Evolutionary conservation across 2,888 invertebrate species (phyloP).

Genomic region (Quadroppia sp.): DNA sequence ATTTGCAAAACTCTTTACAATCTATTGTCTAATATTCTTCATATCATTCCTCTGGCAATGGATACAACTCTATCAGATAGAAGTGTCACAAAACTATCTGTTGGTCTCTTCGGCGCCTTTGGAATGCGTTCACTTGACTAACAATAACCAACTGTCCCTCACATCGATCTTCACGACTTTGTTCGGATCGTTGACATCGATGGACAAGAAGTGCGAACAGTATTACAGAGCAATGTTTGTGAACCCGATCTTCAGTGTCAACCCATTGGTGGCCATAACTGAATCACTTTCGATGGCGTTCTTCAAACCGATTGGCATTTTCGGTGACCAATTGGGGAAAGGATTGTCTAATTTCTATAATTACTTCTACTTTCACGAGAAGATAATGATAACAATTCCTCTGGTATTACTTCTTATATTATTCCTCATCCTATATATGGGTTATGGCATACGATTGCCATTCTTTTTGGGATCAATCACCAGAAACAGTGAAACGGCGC

Average conservation of each 20-base stretch:
- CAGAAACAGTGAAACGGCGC: not conserved
- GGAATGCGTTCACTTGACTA: constrained; percentile 17
- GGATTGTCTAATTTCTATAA: constrained; percentile 22
- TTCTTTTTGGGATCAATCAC: constrained; percentile 13
- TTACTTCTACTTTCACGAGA: not conserved
- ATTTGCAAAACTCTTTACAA: not conserved
- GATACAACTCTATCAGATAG: constrained; percentile 24
- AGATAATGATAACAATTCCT: constrained; percentile 14
- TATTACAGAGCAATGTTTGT: constrained; percentile 26
- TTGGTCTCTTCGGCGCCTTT: not conserved
- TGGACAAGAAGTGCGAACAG: constrained; percentile 9
- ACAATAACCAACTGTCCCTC: not conserved
- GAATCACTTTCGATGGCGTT: not conserved
- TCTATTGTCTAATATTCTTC: not conserved
- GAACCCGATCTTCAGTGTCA: not conserved
- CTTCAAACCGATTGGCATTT: not conserved
- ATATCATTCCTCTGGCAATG: not conserved
- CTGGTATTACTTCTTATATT: not conserved
- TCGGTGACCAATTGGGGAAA: constrained; percentile 2
- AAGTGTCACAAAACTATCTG: not conserved
- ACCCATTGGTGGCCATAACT: constrained; percentile 17
- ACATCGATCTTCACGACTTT: not conserved
- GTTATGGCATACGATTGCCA: not conserved
- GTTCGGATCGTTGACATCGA: not conserved
- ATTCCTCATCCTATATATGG: not conserved